phyloP scores from a whole-genome alignment of 1,140 invertebrate species.

The Heliconius congener region DNA sequence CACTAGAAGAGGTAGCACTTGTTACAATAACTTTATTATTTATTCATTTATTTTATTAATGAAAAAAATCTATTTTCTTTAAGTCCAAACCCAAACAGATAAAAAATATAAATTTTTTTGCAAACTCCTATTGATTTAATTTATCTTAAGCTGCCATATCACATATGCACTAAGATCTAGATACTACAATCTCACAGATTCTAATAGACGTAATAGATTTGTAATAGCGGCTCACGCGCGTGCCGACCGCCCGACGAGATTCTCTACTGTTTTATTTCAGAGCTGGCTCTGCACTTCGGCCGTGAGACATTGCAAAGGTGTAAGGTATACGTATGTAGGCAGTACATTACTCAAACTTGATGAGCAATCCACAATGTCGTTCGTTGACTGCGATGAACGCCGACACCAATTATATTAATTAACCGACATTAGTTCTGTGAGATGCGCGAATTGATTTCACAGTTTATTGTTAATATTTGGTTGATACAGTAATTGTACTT shows the following conservation, averaged over 20 bases:
- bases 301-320: conserved; percentile 74
- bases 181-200: conserved; percentile 49
- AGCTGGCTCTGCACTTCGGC: conserved; percentile 60
- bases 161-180: conserved; percentile 37
- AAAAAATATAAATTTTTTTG: too few relatives aligned
- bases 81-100: neutral
- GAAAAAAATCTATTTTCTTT: neutral
- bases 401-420: conserved; percentile 42
- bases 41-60: neutral
- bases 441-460: conserved; percentile 37
- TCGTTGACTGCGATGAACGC: conserved; percentile 53
- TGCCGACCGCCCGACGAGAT: conserved; percentile 59
- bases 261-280: conserved; percentile 79
- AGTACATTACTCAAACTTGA: conserved; percentile 50
- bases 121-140: neutral
- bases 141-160: neutral
- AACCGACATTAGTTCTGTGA: conserved; percentile 29
- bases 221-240: conserved; percentile 56
- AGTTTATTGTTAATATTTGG: conserved; percentile 5
- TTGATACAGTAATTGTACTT: too few relatives aligned
- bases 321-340: conserved; percentile 46
- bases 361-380: conserved; percentile 66
- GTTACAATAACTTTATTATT: neutral
- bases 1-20: neutral
- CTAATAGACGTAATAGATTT: conserved; percentile 48